Percentiles rank a stretch among this genome's conserved stretches.
These are phyloP conservation scores for Leptobrachium leishanense DNA, from an alignment of 2,113 vertebrate species.

Conservation along the genomic window DNA sequence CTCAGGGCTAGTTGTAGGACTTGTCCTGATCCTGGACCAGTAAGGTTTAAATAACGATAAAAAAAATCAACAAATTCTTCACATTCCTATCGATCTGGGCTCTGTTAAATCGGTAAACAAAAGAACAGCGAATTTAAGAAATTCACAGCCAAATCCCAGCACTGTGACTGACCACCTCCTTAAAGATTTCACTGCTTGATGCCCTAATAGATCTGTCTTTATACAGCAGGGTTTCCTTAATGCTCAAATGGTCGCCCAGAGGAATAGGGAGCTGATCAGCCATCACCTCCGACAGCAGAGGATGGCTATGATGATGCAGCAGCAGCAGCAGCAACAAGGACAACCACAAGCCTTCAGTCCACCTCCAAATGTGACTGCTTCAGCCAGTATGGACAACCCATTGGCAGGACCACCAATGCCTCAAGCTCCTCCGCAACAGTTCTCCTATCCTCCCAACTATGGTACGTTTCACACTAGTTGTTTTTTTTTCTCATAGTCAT, in stretches of 20 bases:
- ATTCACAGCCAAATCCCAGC: too few species aligned
- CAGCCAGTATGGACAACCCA: conserved; percentile 82
- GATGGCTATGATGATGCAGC: conserved; percentile 88
- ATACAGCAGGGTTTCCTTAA: conserved; percentile 85
- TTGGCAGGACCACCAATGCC: conserved; percentile 77
- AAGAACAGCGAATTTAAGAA: too few species aligned
- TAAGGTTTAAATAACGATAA: too few species aligned
- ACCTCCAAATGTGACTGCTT: conserved; percentile 89
- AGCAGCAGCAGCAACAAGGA: conserved; percentile 68
- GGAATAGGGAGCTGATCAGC: conserved; percentile 85
- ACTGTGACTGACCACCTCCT: too few species aligned
- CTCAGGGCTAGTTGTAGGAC: too few species aligned
- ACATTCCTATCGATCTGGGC: too few species aligned
- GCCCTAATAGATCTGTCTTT: background rate
- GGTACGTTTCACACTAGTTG: conserved; percentile 64
- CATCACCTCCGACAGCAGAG: conserved; percentile 88
- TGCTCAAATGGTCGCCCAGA: conserved; percentile 93
- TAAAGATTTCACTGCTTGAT: too few species aligned
- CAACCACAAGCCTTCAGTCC: conserved; percentile 86
- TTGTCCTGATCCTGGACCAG: too few species aligned
- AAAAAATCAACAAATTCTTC: too few species aligned
- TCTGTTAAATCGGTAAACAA: too few species aligned
- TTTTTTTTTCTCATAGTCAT: background rate
- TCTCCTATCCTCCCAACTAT: conserved; percentile 85
- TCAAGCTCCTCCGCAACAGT: conserved; percentile 83